Conservation (phyloP, 2,797 vertebrate species). For the Pterois miles region DNA sequence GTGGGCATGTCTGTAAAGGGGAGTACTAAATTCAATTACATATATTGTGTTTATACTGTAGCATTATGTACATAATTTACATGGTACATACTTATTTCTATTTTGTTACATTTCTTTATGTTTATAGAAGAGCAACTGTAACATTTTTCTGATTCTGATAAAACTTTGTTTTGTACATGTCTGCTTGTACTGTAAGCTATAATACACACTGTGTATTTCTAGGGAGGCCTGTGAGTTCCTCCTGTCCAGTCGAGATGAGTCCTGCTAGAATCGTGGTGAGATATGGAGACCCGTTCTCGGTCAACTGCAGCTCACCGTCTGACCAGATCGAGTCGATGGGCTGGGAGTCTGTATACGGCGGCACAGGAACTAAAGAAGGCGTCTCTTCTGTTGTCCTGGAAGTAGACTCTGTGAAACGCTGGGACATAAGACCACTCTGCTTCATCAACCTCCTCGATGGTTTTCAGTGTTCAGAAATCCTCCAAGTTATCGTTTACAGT, state of each 20-base stretch:
- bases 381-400: neutral
- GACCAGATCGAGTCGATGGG: conserved; percentile 3
- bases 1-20: too few species aligned
- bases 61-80: too few species aligned
- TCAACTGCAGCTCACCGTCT: conserved; percentile 51
- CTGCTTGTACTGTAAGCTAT: neutral
- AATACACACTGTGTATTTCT: neutral
- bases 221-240: conserved; percentile 26
- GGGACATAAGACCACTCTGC: neutral
- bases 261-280: conserved; percentile 42
- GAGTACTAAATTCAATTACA: too few species aligned
- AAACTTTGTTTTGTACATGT: neutral
- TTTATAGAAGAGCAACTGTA: too few species aligned
- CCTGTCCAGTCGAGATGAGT: conserved; percentile 17
- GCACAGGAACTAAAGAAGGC: rapidly evolving
- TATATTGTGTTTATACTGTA: too few species aligned
- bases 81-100: too few species aligned
- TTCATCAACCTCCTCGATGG: rapidly evolving
- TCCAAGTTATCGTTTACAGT: conserved; percentile 69
- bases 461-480: rapidly evolving
- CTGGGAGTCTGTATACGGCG: conserved; percentile 46
- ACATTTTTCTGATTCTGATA: too few species aligned
- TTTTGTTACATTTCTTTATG: too few species aligned
- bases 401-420: rapidly evolving
- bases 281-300: conserved; percentile 34